Conservation (phyloP, 1,140 invertebrate species). For the Drepana arcuata region DNA sequence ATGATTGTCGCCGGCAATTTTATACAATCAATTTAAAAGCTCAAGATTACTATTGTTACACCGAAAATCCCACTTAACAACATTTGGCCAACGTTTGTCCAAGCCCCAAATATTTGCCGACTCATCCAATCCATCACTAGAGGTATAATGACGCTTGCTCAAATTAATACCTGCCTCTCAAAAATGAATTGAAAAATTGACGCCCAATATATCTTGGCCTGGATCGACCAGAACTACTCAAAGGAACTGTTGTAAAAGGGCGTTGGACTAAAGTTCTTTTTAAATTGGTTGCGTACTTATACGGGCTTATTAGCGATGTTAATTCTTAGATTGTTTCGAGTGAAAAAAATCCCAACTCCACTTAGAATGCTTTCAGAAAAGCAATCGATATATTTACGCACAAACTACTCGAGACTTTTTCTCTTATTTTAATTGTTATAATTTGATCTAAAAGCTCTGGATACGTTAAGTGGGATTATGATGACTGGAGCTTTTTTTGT, state of each 20-base stretch:
- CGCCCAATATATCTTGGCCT: conserved; percentile 21
- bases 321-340: conserved; percentile 52
- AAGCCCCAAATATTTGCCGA: conserved; percentile 40
- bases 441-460: no score
- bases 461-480: no score
- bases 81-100: conserved; percentile 16
- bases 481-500: no score
- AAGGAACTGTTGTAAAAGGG: no score
- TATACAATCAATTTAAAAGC: no score
- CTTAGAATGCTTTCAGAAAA: conserved; percentile 58
- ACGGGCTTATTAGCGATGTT: conserved; percentile 55
- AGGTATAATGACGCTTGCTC: conserved; percentile 56
- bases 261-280: conserved; percentile 13
- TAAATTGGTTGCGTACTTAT: conserved; percentile 24
- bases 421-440: not conserved
- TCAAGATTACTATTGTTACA: no score
- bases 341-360: conserved; percentile 51
- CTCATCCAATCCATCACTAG: conserved; percentile 59
- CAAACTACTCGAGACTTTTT: conserved; percentile 27
- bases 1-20: no score
- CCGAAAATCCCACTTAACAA: conserved; percentile 3
- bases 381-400: conserved; percentile 59
- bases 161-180: conserved; percentile 62
- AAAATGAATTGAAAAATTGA: conserved; percentile 43
- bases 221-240: no score